Evolutionary conservation across 2,797 vertebrate species (phyloP).

Genomic region (Austrolebias charrua): DNA sequence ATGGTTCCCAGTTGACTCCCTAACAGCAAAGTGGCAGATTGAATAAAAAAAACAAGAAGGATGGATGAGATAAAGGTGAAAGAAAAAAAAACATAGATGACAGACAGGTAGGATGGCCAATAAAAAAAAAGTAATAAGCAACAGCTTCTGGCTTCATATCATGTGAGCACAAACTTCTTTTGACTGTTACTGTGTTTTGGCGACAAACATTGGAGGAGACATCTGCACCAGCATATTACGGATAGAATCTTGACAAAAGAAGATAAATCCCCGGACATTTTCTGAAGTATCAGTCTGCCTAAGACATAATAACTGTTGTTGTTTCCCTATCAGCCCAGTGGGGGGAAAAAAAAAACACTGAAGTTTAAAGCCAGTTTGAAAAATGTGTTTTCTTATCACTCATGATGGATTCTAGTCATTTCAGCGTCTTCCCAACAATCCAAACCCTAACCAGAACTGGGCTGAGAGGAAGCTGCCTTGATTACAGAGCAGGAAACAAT

Average conservation of each 20-base stretch:
- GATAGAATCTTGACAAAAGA: slow-evolving; percentile 52
- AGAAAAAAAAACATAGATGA: slow-evolving; percentile 19
- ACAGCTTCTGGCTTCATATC: slow-evolving; percentile 56
- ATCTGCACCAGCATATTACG: slow-evolving; percentile 47
- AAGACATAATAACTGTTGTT: slow-evolving; percentile 69
- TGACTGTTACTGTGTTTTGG: slow-evolving; percentile 60
- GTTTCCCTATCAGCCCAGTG: slow-evolving; percentile 55
- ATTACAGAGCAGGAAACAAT: slow-evolving; percentile 42
- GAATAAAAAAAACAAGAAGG: slow-evolving; percentile 6
- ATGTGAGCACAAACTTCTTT: slow-evolving; percentile 58
- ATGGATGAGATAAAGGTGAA: background rate
- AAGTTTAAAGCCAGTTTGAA: slow-evolving; percentile 57
- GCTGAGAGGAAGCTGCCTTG: slow-evolving; percentile 33
- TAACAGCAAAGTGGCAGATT: slow-evolving; percentile 47
- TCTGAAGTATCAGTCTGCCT: slow-evolving; percentile 54
- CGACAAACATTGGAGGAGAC: slow-evolving; percentile 49
- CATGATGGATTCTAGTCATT: slow-evolving; percentile 69
- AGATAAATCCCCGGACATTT: slow-evolving; percentile 48
- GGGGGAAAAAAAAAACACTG: slow-evolving; percentile 43
- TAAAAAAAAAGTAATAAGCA: slow-evolving; percentile 58
- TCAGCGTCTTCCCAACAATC: slow-evolving; percentile 54
- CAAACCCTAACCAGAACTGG: slow-evolving; percentile 50
- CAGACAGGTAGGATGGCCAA: slow-evolving; percentile 40
- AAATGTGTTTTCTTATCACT: slow-evolving; percentile 67
- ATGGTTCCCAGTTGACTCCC: slow-evolving; percentile 91